These are phyloP conservation scores for Theretra japonica DNA, from an alignment of 2,888 invertebrate genomes.

Conservation along the genomic window DNA sequence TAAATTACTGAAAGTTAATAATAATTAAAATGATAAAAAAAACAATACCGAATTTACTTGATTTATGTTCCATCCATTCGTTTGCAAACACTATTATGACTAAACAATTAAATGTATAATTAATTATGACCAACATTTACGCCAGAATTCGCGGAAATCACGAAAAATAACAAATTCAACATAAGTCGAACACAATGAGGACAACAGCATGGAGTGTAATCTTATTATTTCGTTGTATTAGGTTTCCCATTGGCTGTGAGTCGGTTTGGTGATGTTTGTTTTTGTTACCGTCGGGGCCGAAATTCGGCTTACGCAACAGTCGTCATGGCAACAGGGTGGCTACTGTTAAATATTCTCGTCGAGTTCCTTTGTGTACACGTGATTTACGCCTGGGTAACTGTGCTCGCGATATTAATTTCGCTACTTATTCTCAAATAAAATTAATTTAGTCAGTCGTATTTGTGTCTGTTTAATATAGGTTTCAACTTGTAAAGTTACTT, in stretches of 20 bases:
- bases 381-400: background rate
- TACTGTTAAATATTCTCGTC: slow-evolving; percentile 27
- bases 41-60: no score
- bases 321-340: slow-evolving; percentile 34
- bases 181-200: background rate
- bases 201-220: background rate
- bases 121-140: background rate
- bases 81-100: background rate
- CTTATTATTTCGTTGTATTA: background rate
- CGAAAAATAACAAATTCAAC: background rate
- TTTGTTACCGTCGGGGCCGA: slow-evolving; percentile 41
- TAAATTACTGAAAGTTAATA: no score
- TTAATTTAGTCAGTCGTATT: no score
- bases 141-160: background rate
- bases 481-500: background rate
- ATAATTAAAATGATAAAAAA: no score
- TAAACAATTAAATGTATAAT: no score
- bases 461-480: no score
- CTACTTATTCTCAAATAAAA: no score
- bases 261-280: slow-evolving; percentile 40
- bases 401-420: no score
- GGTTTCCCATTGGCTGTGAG: slow-evolving; percentile 26
- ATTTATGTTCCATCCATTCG: background rate
- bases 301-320: slow-evolving; percentile 45
- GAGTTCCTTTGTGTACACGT: background rate